Evolutionary conservation across 2,797 vertebrate genomes (phyloP).

Genomic region (Benthosema pterotum): DNA sequence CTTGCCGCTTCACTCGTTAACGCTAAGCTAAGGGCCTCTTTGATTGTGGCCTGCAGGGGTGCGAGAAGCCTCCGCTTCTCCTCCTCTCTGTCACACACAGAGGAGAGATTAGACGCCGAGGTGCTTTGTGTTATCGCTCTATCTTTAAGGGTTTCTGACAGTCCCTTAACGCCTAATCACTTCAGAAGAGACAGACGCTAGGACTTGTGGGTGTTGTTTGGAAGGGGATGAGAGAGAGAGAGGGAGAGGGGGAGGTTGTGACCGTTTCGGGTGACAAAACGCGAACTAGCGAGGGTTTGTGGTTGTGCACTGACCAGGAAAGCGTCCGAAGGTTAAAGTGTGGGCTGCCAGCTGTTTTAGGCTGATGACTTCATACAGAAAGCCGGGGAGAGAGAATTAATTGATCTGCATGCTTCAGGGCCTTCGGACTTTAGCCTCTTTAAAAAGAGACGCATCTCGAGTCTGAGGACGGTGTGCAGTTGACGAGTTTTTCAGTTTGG

Average conservation of each 20-base stretch:
- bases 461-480: constrained; percentile 65
- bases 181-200: constrained; percentile 40
- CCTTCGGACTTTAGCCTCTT: constrained; percentile 67
- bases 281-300: constrained; percentile 41
- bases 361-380: constrained; percentile 38
- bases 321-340: constrained; percentile 45
- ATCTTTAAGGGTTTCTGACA: constrained; percentile 44
- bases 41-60: constrained; percentile 65
- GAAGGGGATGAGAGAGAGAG: constrained; percentile 3
- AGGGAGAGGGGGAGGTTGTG: constrained; percentile 23
- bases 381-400: constrained; percentile 77
- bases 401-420: constrained; percentile 79
- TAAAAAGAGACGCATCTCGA: constrained; percentile 43
- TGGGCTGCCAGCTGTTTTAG: constrained; percentile 62
- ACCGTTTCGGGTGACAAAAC: constrained; percentile 51
- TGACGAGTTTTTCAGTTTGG: constrained; percentile 71
- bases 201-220: constrained; percentile 52
- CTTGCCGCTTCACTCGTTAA: constrained; percentile 59
- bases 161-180: constrained; percentile 32
- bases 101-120: constrained; percentile 56
- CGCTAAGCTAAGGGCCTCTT: constrained; percentile 62
- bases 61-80: constrained; percentile 53
- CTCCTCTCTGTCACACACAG: constrained; percentile 38
- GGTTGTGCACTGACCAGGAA: constrained; percentile 69
- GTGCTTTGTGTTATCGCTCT: constrained; percentile 65